Conservation (phyloP, 2,113 vertebrate genomes). For the Oncorhynchus gorbuscha region DNA sequence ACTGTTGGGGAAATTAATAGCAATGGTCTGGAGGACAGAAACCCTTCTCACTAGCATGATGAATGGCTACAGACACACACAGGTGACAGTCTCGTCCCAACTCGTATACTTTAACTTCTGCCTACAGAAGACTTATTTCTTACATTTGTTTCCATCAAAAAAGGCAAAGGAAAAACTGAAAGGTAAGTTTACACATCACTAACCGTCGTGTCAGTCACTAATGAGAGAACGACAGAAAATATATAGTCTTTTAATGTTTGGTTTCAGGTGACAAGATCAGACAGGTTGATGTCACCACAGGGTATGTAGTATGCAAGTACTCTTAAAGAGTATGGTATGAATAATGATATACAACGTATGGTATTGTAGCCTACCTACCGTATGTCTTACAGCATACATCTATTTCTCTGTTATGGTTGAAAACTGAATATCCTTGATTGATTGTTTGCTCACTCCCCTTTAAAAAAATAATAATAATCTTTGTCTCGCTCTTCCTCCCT, state of each 20-base stretch:
- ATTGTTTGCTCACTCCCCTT: neutral
- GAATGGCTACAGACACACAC: slow-evolving; percentile 10
- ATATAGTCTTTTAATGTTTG: neutral
- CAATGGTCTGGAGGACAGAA: slow-evolving; percentile 8
- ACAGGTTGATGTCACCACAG: neutral
- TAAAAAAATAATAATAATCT: too few species aligned
- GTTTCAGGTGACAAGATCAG: neutral
- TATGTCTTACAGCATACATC: neutral
- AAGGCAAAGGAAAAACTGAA: slow-evolving; percentile 30
- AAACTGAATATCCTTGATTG: neutral
- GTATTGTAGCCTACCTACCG: neutral
- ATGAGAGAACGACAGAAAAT: neutral
- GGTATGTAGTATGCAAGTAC: too few species aligned
- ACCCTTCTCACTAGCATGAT: slow-evolving; percentile 21
- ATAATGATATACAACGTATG: neutral
- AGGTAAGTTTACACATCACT: slow-evolving; percentile 20
- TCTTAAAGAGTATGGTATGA: neutral
- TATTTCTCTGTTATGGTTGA: neutral
- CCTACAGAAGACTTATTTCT: slow-evolving; percentile 8
- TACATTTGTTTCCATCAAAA: slow-evolving; percentile 66
- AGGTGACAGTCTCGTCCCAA: neutral
- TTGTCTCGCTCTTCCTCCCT: neutral
- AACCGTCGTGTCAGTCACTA: neutral
- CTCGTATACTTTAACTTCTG: neutral
- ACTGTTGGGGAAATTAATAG: slow-evolving; percentile 3